These are phyloP conservation scores for Passerculus sandwichensis DNA, from an alignment of 2,797 vertebrate species.

Conservation along the genomic window DNA sequence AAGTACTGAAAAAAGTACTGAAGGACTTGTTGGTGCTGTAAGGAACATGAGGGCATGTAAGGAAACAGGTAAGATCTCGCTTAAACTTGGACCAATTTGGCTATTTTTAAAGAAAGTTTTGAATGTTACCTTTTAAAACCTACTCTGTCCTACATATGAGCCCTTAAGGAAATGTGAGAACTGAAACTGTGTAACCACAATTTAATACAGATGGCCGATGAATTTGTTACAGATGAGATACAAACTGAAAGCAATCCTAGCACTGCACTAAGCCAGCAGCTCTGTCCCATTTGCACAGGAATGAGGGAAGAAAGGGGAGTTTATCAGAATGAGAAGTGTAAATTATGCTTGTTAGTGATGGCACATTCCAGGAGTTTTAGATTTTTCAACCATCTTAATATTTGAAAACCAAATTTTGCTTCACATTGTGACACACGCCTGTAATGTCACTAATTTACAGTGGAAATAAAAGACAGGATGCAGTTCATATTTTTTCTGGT, in stretches of 20 bases:
- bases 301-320: neutral
- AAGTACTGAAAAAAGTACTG: neutral
- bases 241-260: neutral
- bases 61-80: neutral
- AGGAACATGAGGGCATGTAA: neutral
- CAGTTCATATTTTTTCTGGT: neutral
- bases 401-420: neutral
- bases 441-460: neutral
- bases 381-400: neutral
- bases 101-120: neutral
- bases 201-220: neutral
- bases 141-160: neutral
- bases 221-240: neutral
- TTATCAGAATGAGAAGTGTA: neutral
- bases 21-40: neutral
- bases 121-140: neutral
- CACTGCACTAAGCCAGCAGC: neutral
- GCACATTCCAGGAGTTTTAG: neutral
- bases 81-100: neutral
- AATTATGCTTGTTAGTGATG: neutral
- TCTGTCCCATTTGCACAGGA: neutral
- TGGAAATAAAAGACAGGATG: neutral
- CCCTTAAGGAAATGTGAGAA: neutral
- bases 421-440: neutral
- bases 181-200: neutral